Evolutionary conservation across 2,888 invertebrate genomes (phyloP).

Genomic region (Merodon equestris): DNA sequence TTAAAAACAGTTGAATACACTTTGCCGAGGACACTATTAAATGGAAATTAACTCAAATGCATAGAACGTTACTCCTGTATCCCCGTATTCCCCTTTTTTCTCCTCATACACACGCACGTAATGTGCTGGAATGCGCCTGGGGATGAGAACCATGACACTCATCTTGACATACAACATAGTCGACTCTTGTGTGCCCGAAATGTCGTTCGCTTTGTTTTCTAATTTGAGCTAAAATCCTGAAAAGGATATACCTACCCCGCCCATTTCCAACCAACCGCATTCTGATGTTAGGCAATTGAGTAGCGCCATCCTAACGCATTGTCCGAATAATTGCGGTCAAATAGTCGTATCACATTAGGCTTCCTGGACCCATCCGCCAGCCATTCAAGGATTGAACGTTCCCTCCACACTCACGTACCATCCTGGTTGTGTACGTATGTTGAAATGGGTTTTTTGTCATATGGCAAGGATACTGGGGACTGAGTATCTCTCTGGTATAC

Average conservation of each 20-base stretch:
- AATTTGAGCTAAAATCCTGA: constrained; percentile 53
- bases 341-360: constrained; percentile 61
- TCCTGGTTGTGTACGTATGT: no score
- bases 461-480: neutral
- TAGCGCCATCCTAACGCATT: constrained; percentile 58
- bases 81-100: no score
- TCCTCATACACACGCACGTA: neutral
- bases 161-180: neutral
- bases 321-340: constrained; percentile 66
- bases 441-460: no score
- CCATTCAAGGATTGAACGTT: neutral
- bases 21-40: constrained; percentile 48
- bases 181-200: constrained; percentile 4
- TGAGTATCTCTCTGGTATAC: constrained; percentile 39
- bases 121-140: neutral
- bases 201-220: constrained; percentile 46
- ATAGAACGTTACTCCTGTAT: constrained; percentile 9
- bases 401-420: no score
- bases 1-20: constrained; percentile 62
- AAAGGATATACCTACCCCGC: constrained; percentile 41
- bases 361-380: neutral
- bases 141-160: constrained; percentile 1
- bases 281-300: constrained; percentile 50
- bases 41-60: constrained; percentile 61
- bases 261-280: constrained; percentile 7